These are phyloP conservation scores for Carcharodon carcharias DNA, from an alignment of 2,797 vertebrate species.

Conservation along the genomic window DNA sequence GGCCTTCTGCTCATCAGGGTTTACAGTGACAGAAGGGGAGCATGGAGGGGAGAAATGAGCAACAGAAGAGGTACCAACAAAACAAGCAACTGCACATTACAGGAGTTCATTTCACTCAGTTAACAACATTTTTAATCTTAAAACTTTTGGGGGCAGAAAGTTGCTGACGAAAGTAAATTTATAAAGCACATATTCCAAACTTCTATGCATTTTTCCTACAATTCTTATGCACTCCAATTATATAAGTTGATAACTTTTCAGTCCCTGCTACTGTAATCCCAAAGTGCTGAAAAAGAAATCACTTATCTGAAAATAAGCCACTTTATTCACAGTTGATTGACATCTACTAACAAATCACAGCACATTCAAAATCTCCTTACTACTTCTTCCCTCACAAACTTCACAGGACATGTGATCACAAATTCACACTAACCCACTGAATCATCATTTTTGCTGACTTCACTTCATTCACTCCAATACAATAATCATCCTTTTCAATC, in stretches of 20 bases:
- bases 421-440: neutral
- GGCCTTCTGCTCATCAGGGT: conserved; percentile 48
- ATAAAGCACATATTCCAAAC: neutral
- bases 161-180: neutral
- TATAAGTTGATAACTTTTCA: neutral
- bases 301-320: neutral
- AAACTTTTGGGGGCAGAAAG: neutral
- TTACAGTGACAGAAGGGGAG: conserved; percentile 33
- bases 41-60: neutral
- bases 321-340: neutral
- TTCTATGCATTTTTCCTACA: neutral
- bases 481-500: neutral
- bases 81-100: conserved; percentile 25
- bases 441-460: neutral
- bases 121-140: neutral
- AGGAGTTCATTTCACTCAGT: neutral
- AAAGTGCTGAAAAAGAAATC: neutral
- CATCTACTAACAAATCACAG: neutral
- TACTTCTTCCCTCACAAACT: neutral
- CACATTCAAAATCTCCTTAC: neutral
- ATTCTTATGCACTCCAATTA: neutral
- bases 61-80: conserved; percentile 1
- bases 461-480: neutral
- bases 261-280: neutral
- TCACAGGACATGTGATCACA: neutral